Evolutionary conservation across 35 echinoderm and acorn worm genomes (phyloP).

Genomic region (Eucidaris tribuloides): DNA sequence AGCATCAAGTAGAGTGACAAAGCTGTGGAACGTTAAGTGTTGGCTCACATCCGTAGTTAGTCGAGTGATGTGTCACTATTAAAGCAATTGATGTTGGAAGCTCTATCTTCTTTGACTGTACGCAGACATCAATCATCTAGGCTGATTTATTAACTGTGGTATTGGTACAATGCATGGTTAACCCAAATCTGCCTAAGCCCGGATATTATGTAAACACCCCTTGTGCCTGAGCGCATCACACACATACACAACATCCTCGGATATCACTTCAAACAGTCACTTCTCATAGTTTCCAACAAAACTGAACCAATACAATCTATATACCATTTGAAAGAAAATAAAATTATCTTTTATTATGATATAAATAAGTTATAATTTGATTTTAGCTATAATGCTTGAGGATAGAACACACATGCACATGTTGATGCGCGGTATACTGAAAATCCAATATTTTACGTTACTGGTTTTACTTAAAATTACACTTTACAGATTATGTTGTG

Average conservation of each 20-base stretch:
- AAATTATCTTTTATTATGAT: slow-evolving; percentile 1
- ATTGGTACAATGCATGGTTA: too few species aligned
- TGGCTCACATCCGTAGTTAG: too few species aligned
- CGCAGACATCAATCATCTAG: too few species aligned
- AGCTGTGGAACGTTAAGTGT: too few species aligned
- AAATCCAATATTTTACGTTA: background rate
- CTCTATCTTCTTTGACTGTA: too few species aligned
- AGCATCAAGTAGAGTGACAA: too few species aligned
- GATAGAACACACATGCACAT: background rate
- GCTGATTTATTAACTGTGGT: too few species aligned
- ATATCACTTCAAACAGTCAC: background rate
- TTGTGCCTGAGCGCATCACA: background rate
- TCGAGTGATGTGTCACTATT: too few species aligned
- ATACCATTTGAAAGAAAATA: background rate
- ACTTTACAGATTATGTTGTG: background rate
- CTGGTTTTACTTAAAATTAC: background rate
- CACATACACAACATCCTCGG: background rate
- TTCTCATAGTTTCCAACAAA: background rate
- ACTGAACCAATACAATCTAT: background rate
- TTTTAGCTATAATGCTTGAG: background rate
- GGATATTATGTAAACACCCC: background rate
- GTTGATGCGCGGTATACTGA: background rate
- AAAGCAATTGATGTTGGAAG: too few species aligned
- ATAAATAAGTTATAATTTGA: background rate
- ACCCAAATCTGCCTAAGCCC: background rate